These are phyloP conservation scores for Enteromius mattozi DNA, from an alignment of 2,797 vertebrate genomes.

Conservation along the genomic window DNA sequence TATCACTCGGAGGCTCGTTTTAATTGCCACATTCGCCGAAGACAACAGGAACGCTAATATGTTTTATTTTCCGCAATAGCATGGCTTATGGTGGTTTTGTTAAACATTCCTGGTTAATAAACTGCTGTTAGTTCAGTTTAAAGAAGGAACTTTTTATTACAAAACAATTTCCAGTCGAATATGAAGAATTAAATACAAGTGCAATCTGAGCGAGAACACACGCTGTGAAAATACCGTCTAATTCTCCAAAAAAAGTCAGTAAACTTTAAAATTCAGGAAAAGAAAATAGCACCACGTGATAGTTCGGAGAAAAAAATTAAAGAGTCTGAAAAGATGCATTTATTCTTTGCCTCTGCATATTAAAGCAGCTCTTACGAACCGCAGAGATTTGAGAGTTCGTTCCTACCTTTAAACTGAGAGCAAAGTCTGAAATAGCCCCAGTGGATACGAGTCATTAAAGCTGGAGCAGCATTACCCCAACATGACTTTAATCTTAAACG, in stretches of 20 bases:
- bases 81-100: constrained; percentile 14
- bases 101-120: constrained; percentile 22
- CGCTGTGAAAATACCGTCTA: background rate
- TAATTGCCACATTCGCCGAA: constrained; percentile 36
- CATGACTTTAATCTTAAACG: background rate
- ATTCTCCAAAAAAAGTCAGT: background rate
- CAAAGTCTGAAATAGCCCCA: constrained; percentile 34
- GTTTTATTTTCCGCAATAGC: constrained; percentile 27
- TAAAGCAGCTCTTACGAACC: background rate
- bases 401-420: constrained; percentile 21
- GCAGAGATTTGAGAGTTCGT: constrained; percentile 16
- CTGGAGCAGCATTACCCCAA: background rate
- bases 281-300: background rate
- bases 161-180: background rate
- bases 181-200: background rate
- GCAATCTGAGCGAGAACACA: background rate
- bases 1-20: constrained; percentile 27
- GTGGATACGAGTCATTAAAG: constrained; percentile 10
- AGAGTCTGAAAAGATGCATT: background rate
- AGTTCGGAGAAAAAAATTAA: background rate
- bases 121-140: background rate
- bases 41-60: constrained; percentile 21
- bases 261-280: constrained; percentile 16
- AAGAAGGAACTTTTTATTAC: constrained; percentile 11
- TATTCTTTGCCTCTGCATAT: background rate